phyloP scores from a whole-genome alignment of 2,888 invertebrate species.

The Agrenia bidenticulata region DNA sequence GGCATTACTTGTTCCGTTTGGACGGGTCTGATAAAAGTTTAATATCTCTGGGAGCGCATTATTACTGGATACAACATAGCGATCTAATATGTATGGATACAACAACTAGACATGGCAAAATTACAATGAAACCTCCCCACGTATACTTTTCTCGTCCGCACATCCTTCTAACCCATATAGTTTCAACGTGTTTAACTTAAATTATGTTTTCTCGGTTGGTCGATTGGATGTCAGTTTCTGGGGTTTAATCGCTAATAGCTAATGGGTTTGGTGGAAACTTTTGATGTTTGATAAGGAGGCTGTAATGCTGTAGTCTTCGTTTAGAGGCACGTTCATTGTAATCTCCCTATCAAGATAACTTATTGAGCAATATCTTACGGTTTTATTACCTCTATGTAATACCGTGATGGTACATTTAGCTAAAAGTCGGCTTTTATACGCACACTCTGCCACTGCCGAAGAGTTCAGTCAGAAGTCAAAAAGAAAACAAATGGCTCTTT shows the following conservation, averaged over 20 bases:
- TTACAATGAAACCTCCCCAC: too few species aligned
- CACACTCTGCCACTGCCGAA: background rate
- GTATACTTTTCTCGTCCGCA: too few species aligned
- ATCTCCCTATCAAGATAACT: constrained; percentile 20
- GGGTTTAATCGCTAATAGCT: constrained; percentile 18
- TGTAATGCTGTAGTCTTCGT: constrained; percentile 13
- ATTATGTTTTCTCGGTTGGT: constrained; percentile 23
- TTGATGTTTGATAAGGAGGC: constrained; percentile 10
- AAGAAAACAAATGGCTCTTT: constrained; percentile 6
- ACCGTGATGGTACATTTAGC: too few species aligned
- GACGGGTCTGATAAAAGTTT: constrained; percentile 29
- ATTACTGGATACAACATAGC: background rate
- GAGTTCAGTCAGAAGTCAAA: background rate
- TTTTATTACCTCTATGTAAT: constrained; percentile 9
- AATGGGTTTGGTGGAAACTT: constrained; percentile 18
- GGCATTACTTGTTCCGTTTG: constrained; percentile 30
- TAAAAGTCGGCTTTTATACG: too few species aligned
- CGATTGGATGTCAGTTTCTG: constrained; percentile 15
- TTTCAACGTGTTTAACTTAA: constrained; percentile 2
- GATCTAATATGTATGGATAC: too few species aligned
- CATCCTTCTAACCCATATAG: too few species aligned
- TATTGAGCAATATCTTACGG: constrained; percentile 17
- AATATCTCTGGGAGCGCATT: constrained; percentile 12
- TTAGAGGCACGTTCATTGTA: constrained; percentile 12
- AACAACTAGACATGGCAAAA: too few species aligned